Conservation (phyloP, 2,113 vertebrate species). For the Scomber japonicus region DNA sequence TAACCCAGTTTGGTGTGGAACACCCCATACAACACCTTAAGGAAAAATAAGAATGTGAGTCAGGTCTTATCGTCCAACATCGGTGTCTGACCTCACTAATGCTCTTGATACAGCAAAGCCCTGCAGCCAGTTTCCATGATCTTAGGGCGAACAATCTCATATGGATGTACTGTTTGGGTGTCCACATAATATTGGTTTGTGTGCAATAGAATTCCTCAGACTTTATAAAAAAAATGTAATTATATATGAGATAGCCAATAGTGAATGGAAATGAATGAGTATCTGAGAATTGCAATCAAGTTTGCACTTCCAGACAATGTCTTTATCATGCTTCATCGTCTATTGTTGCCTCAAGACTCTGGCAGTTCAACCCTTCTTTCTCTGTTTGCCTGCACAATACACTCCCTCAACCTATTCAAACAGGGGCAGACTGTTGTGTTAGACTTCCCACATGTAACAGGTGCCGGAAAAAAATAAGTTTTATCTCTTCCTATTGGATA, state of each 20-base stretch:
- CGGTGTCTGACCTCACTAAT: neutral
- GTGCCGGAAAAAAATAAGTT: constrained; percentile 7
- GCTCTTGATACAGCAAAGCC: neutral
- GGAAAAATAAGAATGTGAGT: neutral
- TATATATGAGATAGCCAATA: neutral
- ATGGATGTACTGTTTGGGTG: too few species aligned
- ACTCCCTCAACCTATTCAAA: constrained; percentile 40
- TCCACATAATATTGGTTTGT: too few species aligned
- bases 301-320: constrained; percentile 24
- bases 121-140: neutral
- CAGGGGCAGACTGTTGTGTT: constrained; percentile 37
- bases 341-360: constrained; percentile 8
- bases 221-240: neutral
- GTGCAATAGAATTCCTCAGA: neutral
- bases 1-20: too few species aligned
- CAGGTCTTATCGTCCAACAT: neutral
- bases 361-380: constrained; percentile 1
- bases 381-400: constrained; percentile 33
- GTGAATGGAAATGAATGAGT: neutral
- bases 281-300: neutral
- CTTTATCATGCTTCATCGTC: constrained; percentile 15
- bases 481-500: constrained; percentile 24
- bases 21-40: neutral
- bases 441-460: constrained; percentile 38
- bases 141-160: neutral